A percentile compares a stretch with the other conserved stretches of the same genome.
These are phyloP conservation scores for Scaptodrosophila lebanonensis DNA, from an alignment of 1,140 invertebrate species.

Conservation along the genomic window DNA sequence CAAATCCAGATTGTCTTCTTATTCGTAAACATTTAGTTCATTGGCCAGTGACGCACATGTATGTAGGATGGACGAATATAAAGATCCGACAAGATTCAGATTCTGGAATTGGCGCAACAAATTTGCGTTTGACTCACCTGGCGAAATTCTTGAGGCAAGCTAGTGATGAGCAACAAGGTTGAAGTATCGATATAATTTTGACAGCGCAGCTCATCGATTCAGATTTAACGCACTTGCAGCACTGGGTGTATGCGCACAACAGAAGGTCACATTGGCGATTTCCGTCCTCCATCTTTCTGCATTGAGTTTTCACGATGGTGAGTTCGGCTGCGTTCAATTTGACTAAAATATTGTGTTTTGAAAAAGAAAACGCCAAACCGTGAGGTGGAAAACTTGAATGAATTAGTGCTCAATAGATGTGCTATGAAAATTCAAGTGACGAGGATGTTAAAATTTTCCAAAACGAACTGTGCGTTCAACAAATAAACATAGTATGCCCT, in stretches of 20 bases:
- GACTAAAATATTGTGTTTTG: slow-evolving; percentile 33
- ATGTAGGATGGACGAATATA: too few relatives aligned
- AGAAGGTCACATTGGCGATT: slow-evolving; percentile 62
- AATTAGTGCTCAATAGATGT: slow-evolving; percentile 5
- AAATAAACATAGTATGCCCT: slow-evolving; percentile 48
- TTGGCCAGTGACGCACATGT: too few relatives aligned
- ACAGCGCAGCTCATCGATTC: too few relatives aligned
- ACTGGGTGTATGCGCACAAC: slow-evolving; percentile 1
- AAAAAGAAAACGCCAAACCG: slow-evolving; percentile 27
- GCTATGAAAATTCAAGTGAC: slow-evolving; percentile 5
- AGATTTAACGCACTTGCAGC: too few relatives aligned
- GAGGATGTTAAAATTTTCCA: slow-evolving; percentile 10
- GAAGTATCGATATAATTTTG: too few relatives aligned
- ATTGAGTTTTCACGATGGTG: slow-evolving; percentile 76
- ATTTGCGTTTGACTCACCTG: too few relatives aligned
- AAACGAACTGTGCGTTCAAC: slow-evolving; percentile 4
- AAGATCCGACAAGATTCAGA: too few relatives aligned
- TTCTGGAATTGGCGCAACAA: too few relatives aligned
- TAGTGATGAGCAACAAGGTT: too few relatives aligned
- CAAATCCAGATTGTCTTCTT: too few relatives aligned
- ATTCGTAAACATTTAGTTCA: too few relatives aligned
- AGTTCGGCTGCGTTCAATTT: slow-evolving; percentile 52
- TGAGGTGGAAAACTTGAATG: slow-evolving; percentile 1
- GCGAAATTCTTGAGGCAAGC: too few relatives aligned
- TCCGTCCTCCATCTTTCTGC: slow-evolving; percentile 77